Conservation (phyloP, 2,113 vertebrate genomes). For the Platycercus adscitus region DNA sequence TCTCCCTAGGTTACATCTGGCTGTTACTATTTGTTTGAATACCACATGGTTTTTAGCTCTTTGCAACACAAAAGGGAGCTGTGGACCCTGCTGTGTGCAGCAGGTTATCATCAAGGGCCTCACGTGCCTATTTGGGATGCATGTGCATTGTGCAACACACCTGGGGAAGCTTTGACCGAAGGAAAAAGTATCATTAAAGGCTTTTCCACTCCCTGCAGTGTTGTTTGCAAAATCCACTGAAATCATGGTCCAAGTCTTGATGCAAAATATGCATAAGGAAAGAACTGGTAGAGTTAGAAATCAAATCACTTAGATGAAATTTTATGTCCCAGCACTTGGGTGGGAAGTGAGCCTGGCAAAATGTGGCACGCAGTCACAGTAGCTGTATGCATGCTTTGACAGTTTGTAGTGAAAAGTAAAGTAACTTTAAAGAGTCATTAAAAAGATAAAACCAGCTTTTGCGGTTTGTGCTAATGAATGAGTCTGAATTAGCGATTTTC, state of each 20-base stretch:
- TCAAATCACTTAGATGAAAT: background rate
- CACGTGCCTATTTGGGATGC: accelerated
- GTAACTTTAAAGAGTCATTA: background rate
- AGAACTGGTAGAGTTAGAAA: background rate
- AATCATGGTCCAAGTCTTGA: background rate
- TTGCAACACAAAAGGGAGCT: background rate
- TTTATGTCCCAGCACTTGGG: background rate
- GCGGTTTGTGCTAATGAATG: background rate
- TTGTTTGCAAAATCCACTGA: background rate
- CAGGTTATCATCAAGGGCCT: background rate
- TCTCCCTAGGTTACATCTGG: background rate
- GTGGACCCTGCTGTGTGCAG: background rate
- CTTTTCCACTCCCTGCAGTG: background rate
- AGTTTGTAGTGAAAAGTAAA: background rate
- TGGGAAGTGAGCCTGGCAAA: background rate
- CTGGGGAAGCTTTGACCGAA: background rate
- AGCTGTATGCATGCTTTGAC: background rate
- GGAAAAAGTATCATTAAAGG: background rate
- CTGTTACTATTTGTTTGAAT: background rate
- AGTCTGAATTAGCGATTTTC: background rate
- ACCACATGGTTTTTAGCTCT: background rate
- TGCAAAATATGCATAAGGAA: background rate
- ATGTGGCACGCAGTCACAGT: background rate
- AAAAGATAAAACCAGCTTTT: background rate
- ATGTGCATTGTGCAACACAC: background rate